Conservation (phyloP, 2,113 vertebrate species). For the Lepisosteus oculatus region DNA sequence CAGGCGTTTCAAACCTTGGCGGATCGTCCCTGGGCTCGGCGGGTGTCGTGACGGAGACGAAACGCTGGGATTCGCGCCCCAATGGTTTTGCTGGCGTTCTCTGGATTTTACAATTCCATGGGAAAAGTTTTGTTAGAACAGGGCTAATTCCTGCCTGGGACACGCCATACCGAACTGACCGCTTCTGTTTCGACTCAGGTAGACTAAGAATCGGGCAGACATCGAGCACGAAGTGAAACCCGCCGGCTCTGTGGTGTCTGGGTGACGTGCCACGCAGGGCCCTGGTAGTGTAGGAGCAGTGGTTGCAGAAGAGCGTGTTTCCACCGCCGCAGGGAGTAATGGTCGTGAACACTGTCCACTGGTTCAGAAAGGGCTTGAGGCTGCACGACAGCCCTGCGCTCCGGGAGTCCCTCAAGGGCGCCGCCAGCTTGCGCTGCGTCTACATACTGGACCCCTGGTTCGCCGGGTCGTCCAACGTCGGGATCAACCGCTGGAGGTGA, state of each 20-base stretch:
- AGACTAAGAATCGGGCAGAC: too few relatives aligned
- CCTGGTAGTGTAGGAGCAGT: background rate
- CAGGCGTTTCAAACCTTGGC: too few relatives aligned
- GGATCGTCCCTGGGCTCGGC: too few relatives aligned
- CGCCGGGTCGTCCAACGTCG: slow-evolving; percentile 95
- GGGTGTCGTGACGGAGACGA: too few relatives aligned
- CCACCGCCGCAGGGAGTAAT: slow-evolving; percentile 57
- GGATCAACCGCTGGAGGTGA: slow-evolving; percentile 98
- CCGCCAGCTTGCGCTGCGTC: slow-evolving; percentile 88
- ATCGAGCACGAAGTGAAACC: background rate
- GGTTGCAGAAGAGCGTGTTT: background rate
- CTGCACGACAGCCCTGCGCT: slow-evolving; percentile 96
- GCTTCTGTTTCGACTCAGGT: too few relatives aligned
- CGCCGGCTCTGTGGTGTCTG: background rate
- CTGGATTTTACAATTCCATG: slow-evolving; percentile 52
- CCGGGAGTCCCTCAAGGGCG: slow-evolving; percentile 82
- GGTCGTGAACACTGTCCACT: slow-evolving; percentile 93
- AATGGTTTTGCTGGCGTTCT: slow-evolving; percentile 47
- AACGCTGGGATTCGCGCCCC: slow-evolving; percentile 5
- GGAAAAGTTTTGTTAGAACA: slow-evolving; percentile 67
- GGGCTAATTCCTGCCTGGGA: slow-evolving; percentile 46
- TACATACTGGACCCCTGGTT: slow-evolving; percentile 98
- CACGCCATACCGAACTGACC: too few relatives aligned
- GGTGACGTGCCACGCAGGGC: background rate
- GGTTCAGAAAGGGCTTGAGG: slow-evolving; percentile 97